A percentile compares a stretch with the other conserved stretches of the same genome.
Evolutionary conservation across 2,797 vertebrate genomes (phyloP).

Genomic region (Botia kubotai): DNA sequence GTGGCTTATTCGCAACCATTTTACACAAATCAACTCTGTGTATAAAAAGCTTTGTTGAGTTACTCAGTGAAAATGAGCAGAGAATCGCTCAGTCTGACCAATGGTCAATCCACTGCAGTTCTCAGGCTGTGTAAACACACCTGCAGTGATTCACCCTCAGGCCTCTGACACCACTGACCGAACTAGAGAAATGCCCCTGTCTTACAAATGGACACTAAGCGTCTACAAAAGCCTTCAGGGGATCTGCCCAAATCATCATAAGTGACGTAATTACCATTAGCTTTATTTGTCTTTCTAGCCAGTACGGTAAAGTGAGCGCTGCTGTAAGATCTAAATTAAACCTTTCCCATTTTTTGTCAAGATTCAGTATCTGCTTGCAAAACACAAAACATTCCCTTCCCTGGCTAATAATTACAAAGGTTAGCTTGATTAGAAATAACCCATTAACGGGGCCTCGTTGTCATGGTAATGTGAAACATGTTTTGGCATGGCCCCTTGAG

Average conservation of each 20-base stretch:
- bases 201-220: conserved; percentile 63
- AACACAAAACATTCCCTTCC: conserved; percentile 52
- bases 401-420: conserved; percentile 67
- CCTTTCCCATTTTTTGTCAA: conserved; percentile 39
- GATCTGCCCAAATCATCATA: conserved; percentile 68
- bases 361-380: conserved; percentile 65
- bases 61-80: conserved; percentile 2
- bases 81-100: conserved; percentile 48
- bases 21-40: conserved; percentile 11
- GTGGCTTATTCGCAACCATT: background rate
- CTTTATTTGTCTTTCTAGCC: conserved; percentile 72
- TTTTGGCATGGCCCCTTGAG: conserved; percentile 25
- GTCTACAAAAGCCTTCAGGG: conserved; percentile 59
- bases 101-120: conserved; percentile 39
- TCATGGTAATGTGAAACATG: conserved; percentile 38
- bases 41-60: conserved; percentile 33
- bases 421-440: conserved; percentile 68
- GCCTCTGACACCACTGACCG: conserved; percentile 57
- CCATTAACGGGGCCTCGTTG: conserved; percentile 35
- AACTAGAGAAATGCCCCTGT: conserved; percentile 61
- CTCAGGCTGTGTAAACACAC: conserved; percentile 60
- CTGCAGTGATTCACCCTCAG: conserved; percentile 57
- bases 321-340: conserved; percentile 2
- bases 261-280: conserved; percentile 72
- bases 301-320: conserved; percentile 52